These are phyloP conservation scores for Emydocephalus ijimae DNA, from an alignment of 2,113 vertebrate species.

Conservation along the genomic window DNA sequence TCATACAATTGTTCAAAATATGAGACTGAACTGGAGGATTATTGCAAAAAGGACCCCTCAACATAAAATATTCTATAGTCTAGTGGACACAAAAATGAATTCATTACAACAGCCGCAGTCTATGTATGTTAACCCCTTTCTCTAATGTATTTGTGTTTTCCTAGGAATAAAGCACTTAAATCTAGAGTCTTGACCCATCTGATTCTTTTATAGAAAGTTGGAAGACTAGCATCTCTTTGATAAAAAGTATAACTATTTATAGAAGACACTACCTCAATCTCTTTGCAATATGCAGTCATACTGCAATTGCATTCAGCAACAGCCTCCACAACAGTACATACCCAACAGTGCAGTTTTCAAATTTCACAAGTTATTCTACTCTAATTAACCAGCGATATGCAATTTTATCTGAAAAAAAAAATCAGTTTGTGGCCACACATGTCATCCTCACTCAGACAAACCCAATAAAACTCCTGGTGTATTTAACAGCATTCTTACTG, in stretches of 20 bases:
- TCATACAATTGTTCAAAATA: not conserved
- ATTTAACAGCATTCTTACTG: not conserved
- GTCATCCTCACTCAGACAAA: not conserved
- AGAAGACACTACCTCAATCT: not conserved
- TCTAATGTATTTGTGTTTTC: not conserved
- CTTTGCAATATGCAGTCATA: not conserved
- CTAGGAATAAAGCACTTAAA: too few relatives aligned
- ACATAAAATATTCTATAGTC: not conserved
- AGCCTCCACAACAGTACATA: not conserved
- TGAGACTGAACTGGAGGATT: not conserved
- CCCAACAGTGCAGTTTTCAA: not conserved
- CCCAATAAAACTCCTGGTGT: not conserved
- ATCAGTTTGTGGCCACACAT: not conserved
- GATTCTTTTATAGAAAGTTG: too few relatives aligned
- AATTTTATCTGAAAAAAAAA: not conserved
- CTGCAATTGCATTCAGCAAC: not conserved
- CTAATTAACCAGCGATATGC: not conserved
- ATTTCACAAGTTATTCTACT: not conserved
- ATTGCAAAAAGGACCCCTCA: not conserved
- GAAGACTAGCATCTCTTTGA: not conserved
- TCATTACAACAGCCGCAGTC: not conserved
- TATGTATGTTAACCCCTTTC: not conserved
- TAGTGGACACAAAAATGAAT: not conserved
- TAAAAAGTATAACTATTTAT: not conserved
- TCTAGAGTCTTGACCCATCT: not conserved